Conservation (phyloP, 1,140 invertebrate species). For the Zaprionus africanus region DNA sequence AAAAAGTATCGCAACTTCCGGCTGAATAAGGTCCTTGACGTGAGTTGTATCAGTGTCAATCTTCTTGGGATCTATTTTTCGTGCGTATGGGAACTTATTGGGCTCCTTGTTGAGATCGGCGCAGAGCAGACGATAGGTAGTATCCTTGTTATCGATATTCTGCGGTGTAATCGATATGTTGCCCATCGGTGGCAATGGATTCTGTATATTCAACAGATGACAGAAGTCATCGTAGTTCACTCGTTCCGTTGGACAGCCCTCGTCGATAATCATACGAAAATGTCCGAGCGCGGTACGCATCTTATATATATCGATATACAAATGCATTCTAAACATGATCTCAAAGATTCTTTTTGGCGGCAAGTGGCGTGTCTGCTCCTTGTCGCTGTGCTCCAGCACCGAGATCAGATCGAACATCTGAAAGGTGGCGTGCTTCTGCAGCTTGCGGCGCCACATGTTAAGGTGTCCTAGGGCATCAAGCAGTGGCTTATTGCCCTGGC, state of each 20-base stretch:
- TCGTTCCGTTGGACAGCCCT: constrained; percentile 46
- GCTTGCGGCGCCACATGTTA: constrained; percentile 54
- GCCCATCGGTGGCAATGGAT: constrained; percentile 55
- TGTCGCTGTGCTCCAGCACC: constrained; percentile 51
- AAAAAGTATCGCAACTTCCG: constrained; percentile 33
- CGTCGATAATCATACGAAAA: constrained; percentile 60
- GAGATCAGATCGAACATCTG: constrained; percentile 52
- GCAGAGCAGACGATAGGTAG: constrained; percentile 66
- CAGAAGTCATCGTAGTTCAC: constrained; percentile 61
- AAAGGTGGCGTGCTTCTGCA: constrained; percentile 50
- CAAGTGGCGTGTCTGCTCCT: constrained; percentile 45
- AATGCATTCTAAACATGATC: constrained; percentile 38
- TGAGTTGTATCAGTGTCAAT: constrained; percentile 28
- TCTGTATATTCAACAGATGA: constrained; percentile 48
- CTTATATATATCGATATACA: constrained; percentile 50
- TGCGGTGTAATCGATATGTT: constrained; percentile 34
- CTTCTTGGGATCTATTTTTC: background rate
- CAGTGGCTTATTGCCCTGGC: constrained; percentile 22
- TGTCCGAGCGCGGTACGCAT: constrained; percentile 43
- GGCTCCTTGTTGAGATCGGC: constrained; percentile 48
- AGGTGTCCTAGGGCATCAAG: constrained; percentile 54
- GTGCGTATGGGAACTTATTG: background rate
- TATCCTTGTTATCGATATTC: constrained; percentile 48
- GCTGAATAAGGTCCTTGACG: constrained; percentile 52
- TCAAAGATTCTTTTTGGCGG: constrained; percentile 44